phyloP scores from a whole-genome alignment of 2,888 invertebrate species.

The Gastrophysa polygoni region DNA sequence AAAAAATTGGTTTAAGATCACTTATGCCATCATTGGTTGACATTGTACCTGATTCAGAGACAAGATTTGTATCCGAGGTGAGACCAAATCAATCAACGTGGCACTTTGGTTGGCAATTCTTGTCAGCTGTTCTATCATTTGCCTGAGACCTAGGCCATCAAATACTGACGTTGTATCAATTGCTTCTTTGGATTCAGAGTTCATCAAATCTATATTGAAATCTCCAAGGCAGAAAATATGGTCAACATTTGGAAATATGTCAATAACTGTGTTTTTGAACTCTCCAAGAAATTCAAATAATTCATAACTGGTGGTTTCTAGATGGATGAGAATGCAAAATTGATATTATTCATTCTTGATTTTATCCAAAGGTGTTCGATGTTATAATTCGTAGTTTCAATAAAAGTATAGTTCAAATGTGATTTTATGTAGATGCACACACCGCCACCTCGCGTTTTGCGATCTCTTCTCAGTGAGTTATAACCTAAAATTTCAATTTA shows the following conservation, averaged over 20 bases:
- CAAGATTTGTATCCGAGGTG: not conserved
- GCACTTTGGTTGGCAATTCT: not conserved
- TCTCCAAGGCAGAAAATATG: constrained; percentile 5
- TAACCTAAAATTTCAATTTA: not conserved
- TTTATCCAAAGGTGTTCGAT: constrained; percentile 2
- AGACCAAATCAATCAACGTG: not conserved
- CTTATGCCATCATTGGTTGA: not conserved
- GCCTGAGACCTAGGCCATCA: not conserved
- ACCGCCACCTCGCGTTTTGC: not conserved
- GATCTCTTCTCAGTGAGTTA: not conserved
- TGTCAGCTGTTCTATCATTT: not conserved
- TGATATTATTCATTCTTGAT: not conserved
- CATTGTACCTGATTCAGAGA: constrained; percentile 1
- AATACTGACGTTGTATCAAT: not conserved
- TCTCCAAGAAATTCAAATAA: not conserved
- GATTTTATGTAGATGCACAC: not conserved
- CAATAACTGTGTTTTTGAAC: not conserved
- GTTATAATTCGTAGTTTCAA: not conserved
- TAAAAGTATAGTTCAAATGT: not conserved
- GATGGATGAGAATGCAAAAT: not conserved
- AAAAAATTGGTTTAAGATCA: constrained; percentile 1
- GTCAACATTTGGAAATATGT: not conserved
- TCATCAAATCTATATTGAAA: not conserved
- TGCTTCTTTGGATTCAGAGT: not conserved
- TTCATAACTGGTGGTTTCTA: not conserved